These are phyloP conservation scores for Leptinotarsa haldemani DNA, from an alignment of 2,888 invertebrate genomes.

Conservation along the genomic window DNA sequence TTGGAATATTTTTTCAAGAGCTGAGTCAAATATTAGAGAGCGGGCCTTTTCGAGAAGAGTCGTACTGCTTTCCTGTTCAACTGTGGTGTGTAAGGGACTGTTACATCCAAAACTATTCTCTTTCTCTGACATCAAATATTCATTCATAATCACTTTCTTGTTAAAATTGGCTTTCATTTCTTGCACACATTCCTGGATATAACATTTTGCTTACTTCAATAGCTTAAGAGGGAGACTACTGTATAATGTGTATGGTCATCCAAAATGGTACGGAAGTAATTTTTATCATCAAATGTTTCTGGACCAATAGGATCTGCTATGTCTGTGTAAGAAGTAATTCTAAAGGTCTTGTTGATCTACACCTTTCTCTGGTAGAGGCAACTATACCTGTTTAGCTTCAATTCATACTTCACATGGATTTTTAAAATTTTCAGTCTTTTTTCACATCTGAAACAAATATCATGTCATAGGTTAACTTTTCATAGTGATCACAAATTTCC, in stretches of 20 bases:
- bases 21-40: background rate
- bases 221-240: background rate
- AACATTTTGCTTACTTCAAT: background rate
- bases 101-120: background rate
- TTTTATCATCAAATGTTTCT: background rate
- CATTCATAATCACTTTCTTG: background rate
- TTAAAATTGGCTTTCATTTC: background rate
- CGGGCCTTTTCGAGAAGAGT: background rate
- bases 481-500: background rate
- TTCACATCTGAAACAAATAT: background rate
- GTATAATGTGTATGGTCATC: background rate
- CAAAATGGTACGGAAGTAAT: background rate
- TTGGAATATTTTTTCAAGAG: background rate
- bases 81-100: too few relatives aligned
- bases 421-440: background rate
- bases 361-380: background rate
- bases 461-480: background rate
- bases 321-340: background rate
- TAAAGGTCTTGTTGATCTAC: background rate
- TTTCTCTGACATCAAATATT: background rate
- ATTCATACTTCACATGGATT: background rate
- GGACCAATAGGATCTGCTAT: constrained; percentile 5
- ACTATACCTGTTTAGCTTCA: background rate
- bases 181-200: background rate
- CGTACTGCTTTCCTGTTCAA: background rate